Conservation (phyloP, 2,797 vertebrate genomes). For the Gymnodraco acuticeps region DNA sequence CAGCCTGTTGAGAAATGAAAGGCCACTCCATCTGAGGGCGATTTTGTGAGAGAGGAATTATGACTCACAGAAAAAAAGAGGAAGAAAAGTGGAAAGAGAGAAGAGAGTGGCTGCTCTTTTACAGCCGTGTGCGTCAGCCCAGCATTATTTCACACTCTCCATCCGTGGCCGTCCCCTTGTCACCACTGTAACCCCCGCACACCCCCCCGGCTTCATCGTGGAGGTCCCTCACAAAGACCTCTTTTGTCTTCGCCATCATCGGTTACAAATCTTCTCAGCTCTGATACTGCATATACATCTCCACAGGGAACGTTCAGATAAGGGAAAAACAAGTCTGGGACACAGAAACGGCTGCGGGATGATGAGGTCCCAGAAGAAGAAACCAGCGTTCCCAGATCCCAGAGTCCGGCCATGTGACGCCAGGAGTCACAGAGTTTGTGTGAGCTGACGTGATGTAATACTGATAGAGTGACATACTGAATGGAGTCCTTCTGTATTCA, state of each 20-base stretch:
- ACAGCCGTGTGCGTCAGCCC: constrained; percentile 66
- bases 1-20: constrained; percentile 70
- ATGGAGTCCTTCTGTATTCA: constrained; percentile 59
- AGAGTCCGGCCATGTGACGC: constrained; percentile 52
- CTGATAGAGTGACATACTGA: constrained; percentile 38
- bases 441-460: constrained; percentile 41
- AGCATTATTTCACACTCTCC: constrained; percentile 73
- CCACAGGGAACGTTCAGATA: constrained; percentile 71
- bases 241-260: constrained; percentile 77
- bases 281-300: constrained; percentile 70
- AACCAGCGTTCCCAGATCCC: constrained; percentile 65
- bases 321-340: constrained; percentile 54
- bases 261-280: constrained; percentile 71
- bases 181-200: constrained; percentile 45
- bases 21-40: constrained; percentile 68
- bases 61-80: constrained; percentile 71
- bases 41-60: constrained; percentile 70
- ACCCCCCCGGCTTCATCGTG: constrained; percentile 52
- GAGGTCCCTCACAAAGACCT: constrained; percentile 78
- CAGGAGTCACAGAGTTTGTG: constrained; percentile 42
- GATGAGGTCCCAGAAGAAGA: constrained; percentile 72
- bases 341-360: constrained; percentile 41
- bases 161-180: constrained; percentile 64
- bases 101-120: constrained; percentile 66
- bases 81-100: constrained; percentile 35